These are phyloP conservation scores for Crocodylus rhombifer DNA, from an alignment of 2,797 vertebrate genomes.

Conservation along the genomic window DNA sequence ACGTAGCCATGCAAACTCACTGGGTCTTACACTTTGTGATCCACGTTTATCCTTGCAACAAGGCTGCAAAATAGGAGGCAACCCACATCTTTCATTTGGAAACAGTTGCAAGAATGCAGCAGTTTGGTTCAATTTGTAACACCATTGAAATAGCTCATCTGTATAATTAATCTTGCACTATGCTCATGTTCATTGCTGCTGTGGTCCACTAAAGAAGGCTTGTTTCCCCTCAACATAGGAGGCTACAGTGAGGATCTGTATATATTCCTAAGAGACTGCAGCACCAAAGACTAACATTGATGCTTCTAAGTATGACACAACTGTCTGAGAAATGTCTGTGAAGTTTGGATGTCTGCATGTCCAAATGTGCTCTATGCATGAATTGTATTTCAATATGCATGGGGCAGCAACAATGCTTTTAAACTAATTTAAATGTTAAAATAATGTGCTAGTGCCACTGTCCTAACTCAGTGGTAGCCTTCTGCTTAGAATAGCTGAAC, in stretches of 20 bases:
- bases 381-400: background rate
- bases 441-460: background rate
- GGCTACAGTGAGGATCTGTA: background rate
- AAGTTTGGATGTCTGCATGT: background rate
- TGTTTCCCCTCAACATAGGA: background rate
- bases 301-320: background rate
- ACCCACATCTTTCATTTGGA: background rate
- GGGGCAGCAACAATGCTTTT: constrained; percentile 38
- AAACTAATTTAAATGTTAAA: background rate
- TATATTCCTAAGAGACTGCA: background rate
- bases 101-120: background rate
- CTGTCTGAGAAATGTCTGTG: background rate
- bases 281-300: background rate
- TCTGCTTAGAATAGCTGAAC: constrained; percentile 68
- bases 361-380: background rate
- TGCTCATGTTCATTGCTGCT: background rate
- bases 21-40: background rate
- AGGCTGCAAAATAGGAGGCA: background rate
- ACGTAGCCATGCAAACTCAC: too few relatives aligned
- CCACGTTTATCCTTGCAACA: background rate
- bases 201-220: background rate
- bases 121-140: background rate
- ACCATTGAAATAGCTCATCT: background rate
- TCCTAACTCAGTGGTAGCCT: constrained; percentile 64
- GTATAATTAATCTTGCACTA: background rate